Evolutionary conservation across 2,888 invertebrate species (phyloP).

Genomic region (Dysmachus trigonus): DNA sequence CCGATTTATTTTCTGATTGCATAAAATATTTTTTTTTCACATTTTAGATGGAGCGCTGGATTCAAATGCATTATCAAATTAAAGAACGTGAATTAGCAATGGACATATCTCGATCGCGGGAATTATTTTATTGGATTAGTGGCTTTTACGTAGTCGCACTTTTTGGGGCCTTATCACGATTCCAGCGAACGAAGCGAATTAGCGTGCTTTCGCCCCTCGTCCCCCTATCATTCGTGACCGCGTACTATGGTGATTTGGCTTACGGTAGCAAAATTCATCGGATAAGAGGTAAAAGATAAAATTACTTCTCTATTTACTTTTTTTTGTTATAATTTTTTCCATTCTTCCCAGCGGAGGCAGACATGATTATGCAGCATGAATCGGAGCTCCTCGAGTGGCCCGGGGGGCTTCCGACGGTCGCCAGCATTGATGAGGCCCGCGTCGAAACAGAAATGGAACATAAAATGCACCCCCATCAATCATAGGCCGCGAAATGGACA

Average conservation of each 20-base stretch:
- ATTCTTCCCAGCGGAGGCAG: constrained; percentile 76
- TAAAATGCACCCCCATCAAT: constrained; percentile 71
- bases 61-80: constrained; percentile 82
- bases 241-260: constrained; percentile 79
- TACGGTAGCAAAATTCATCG: constrained; percentile 81
- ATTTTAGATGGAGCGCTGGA: constrained; percentile 78
- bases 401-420: constrained; percentile 77
- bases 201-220: constrained; percentile 73
- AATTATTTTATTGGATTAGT: constrained; percentile 77
- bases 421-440: constrained; percentile 75
- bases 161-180: constrained; percentile 67
- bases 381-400: constrained; percentile 75
- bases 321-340: too few species aligned
- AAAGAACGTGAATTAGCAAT: constrained; percentile 77
- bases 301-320: neutral
- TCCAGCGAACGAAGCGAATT: constrained; percentile 70
- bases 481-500: constrained; percentile 54
- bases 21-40: too few species aligned
- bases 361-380: constrained; percentile 81
- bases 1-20: neutral
- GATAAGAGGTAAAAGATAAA: constrained; percentile 71
- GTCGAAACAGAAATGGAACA: constrained; percentile 72
- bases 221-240: constrained; percentile 75
- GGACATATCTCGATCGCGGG: constrained; percentile 75
- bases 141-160: constrained; percentile 72